Evolutionary conservation across 2,888 invertebrate species (phyloP).

Genomic region (Drosophila neonasuta): DNA sequence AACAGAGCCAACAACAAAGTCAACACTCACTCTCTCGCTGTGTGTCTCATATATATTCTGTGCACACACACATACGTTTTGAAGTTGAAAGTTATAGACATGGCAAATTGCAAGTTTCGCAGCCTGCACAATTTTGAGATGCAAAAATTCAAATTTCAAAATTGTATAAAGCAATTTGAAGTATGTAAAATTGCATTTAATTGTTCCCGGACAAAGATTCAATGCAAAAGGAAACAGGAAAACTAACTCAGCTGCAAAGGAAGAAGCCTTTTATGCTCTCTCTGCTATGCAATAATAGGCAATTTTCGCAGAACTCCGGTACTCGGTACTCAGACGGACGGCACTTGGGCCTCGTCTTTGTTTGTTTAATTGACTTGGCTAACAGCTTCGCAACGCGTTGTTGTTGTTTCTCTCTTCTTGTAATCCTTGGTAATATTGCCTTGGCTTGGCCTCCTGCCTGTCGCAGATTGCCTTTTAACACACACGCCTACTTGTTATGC

Average conservation of each 20-base stretch:
- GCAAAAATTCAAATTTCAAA: constrained; percentile 63
- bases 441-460: constrained; percentile 33
- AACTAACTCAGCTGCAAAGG: constrained; percentile 56
- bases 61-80: constrained; percentile 19
- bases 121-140: constrained; percentile 10
- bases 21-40: constrained; percentile 32
- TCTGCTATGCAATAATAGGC: constrained; percentile 54
- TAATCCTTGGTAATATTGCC: constrained; percentile 26
- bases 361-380: constrained; percentile 77
- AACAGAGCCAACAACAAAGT: constrained; percentile 38
- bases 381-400: constrained; percentile 50
- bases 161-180: constrained; percentile 73
- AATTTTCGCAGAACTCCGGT: constrained; percentile 59
- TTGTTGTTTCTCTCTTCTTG: constrained; percentile 10
- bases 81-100: constrained; percentile 9
- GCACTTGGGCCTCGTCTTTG: constrained; percentile 61
- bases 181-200: constrained; percentile 78
- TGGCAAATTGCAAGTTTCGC: constrained; percentile 3
- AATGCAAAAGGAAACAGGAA: constrained; percentile 61
- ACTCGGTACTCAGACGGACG: constrained; percentile 41
- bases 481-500: constrained; percentile 67
- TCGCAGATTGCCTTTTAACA: constrained; percentile 55
- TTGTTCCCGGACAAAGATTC: constrained; percentile 69
- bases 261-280: constrained; percentile 14
- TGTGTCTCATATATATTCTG: constrained; percentile 4